Percentiles rank a stretch among this genome's conserved stretches.
These are phyloP conservation scores for Caenorhabditis japonica DNA, from an alignment of 2,888 invertebrate genomes.

Conservation along the genomic window DNA sequence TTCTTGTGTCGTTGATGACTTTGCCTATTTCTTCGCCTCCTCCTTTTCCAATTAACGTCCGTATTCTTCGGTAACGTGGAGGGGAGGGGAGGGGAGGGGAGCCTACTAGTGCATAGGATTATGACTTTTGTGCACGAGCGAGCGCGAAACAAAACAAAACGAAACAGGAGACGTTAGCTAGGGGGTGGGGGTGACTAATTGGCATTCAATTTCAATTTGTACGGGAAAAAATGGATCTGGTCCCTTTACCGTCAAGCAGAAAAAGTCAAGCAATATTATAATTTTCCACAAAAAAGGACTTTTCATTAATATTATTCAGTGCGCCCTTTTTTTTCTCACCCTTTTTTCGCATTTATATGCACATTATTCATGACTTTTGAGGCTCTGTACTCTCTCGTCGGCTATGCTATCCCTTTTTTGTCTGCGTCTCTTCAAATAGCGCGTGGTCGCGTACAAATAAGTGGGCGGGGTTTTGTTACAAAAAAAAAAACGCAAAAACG, in stretches of 20 bases:
- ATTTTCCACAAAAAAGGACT: neutral
- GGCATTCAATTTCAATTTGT: slow-evolving; percentile 40
- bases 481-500: no score
- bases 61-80: no score
- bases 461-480: no score
- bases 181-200: slow-evolving; percentile 25
- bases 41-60: slow-evolving; percentile 45
- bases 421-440: no score
- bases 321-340: neutral
- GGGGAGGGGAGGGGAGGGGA: no score
- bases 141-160: no score
- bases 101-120: slow-evolving; percentile 30
- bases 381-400: neutral
- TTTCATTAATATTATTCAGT: neutral
- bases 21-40: slow-evolving; percentile 12
- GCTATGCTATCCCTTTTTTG: no score
- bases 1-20: slow-evolving; percentile 16
- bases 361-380: neutral
- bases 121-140: slow-evolving; percentile 19
- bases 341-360: neutral
- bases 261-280: neutral
- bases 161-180: no score
- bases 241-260: no score
- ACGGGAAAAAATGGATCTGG: slow-evolving; percentile 1
- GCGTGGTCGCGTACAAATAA: no score